These are phyloP conservation scores for Sicus ferrugineus DNA, from an alignment of 2,888 invertebrate genomes.

Conservation along the genomic window DNA sequence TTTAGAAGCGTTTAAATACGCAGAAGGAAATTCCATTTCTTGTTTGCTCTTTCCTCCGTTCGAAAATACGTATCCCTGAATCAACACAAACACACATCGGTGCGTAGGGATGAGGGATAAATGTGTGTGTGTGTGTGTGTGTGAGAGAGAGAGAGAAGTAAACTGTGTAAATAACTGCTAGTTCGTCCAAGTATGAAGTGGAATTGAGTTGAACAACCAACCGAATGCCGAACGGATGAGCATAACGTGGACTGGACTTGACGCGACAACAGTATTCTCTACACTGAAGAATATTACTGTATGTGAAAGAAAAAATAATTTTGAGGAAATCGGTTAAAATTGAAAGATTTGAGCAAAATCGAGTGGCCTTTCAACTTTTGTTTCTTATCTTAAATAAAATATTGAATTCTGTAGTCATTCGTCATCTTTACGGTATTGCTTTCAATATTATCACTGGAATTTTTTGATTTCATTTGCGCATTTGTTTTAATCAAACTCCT, in stretches of 20 bases:
- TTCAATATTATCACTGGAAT: neutral
- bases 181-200: constrained; percentile 12
- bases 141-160: neutral
- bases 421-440: constrained; percentile 6
- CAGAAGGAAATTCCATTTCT: constrained; percentile 37
- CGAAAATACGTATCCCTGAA: constrained; percentile 14
- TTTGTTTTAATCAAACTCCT: constrained; percentile 23
- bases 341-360: no score
- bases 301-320: no score
- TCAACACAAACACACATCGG: no score
- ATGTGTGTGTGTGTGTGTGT: neutral
- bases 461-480: constrained; percentile 16
- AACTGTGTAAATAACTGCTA: constrained; percentile 8
- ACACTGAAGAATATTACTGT: no score
- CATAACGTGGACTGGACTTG: neutral
- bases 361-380: no score
- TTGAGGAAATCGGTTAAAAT: no score
- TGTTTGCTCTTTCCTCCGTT: constrained; percentile 32
- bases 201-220: constrained; percentile 20
- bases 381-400: no score
- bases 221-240: neutral
- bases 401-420: no score
- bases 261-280: neutral
- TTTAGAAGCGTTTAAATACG: constrained; percentile 40
- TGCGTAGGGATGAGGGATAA: neutral